These are phyloP conservation scores for Calameuta pallipes DNA, from an alignment of 2,888 invertebrate genomes.

Conservation along the genomic window DNA sequence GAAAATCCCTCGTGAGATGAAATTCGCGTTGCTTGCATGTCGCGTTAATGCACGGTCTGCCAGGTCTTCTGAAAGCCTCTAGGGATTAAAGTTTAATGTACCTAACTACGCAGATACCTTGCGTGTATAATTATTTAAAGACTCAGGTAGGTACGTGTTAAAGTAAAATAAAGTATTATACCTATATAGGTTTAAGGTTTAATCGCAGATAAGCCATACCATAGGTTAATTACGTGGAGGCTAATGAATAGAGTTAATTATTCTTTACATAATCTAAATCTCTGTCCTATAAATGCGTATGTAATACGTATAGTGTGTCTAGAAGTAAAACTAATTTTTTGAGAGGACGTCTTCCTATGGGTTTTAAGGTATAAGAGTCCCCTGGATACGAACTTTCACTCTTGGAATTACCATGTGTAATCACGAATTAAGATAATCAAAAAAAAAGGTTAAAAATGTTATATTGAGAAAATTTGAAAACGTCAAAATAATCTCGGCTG, in stretches of 20 bases:
- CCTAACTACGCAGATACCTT: not conserved
- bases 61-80: not conserved
- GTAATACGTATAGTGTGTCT: not conserved
- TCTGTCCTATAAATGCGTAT: too few species aligned
- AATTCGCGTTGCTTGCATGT: not conserved
- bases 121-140: not conserved
- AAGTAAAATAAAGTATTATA: not conserved
- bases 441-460: not conserved
- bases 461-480: not conserved
- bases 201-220: not conserved
- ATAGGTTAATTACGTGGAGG: not conserved
- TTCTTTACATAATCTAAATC: not conserved
- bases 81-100: not conserved
- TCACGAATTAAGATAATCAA: not conserved
- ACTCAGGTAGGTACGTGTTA: not conserved
- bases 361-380: not conserved
- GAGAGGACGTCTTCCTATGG: not conserved
- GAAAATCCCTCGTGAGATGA: not conserved
- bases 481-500: not conserved
- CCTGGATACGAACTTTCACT: not conserved
- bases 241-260: not conserved
- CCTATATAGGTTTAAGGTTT: not conserved
- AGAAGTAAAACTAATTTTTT: not conserved
- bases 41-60: not conserved
- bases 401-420: not conserved